A percentile compares a stretch with the other conserved stretches of the same genome.
Conservation (phyloP, 64 coral and sea anemone species). For the Exaiptasia diaphana region DNA sequence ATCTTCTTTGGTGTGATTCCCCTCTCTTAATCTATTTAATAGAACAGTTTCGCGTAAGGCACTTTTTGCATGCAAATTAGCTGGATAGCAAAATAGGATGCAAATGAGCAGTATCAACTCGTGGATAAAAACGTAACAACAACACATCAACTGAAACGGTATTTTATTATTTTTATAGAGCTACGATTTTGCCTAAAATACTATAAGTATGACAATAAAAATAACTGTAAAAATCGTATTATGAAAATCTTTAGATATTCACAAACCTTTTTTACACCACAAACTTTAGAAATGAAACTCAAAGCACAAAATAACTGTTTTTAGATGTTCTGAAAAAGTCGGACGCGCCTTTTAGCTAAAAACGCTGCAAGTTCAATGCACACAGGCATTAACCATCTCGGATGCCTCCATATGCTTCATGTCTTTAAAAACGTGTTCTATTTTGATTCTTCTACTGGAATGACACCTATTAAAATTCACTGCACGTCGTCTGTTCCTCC, state of each 20-base stretch:
- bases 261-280: no score
- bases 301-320: neutral
- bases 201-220: no score
- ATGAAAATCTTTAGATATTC: no score
- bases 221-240: no score
- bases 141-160: no score
- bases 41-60: neutral
- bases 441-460: neutral
- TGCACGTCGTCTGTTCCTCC: slow-evolving; percentile 9
- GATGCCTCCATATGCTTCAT: slow-evolving; percentile 24
- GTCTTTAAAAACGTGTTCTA: slow-evolving; percentile 26
- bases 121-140: no score
- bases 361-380: neutral
- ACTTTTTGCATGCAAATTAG: neutral
- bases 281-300: no score
- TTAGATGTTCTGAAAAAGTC: neutral
- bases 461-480: neutral
- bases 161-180: neutral
- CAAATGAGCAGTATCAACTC: neutral
- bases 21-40: neutral
- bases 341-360: neutral
- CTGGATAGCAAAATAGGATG: neutral
- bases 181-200: neutral
- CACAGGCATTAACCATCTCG: slow-evolving; percentile 17
- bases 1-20: neutral